These are phyloP conservation scores for Thamnophis elegans DNA, from an alignment of 2,797 vertebrate species.

Conservation along the genomic window DNA sequence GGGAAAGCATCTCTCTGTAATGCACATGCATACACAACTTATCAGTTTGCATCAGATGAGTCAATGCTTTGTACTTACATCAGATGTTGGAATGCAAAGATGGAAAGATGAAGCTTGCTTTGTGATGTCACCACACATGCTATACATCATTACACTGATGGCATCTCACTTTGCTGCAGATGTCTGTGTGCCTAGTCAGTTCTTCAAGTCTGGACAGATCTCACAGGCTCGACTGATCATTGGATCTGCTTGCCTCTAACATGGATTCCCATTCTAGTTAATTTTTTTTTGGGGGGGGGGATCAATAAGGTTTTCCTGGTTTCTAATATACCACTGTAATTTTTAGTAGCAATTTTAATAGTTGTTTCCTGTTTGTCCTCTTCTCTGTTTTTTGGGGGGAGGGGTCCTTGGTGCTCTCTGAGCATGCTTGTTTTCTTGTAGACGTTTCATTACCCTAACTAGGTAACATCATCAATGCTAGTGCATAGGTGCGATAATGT, in stretches of 20 bases:
- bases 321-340: neutral
- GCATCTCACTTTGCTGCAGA: neutral
- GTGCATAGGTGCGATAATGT: too few species aligned
- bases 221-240: too few species aligned
- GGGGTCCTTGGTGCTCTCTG: too few species aligned
- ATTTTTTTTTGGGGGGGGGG: too few species aligned
- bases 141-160: neutral
- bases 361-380: neutral
- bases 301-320: neutral
- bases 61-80: neutral
- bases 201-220: neutral
- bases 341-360: neutral
- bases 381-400: neutral
- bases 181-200: neutral
- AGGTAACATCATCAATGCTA: neutral
- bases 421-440: neutral
- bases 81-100: neutral
- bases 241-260: too few species aligned
- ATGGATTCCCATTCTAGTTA: neutral
- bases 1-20: neutral
- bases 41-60: neutral
- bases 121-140: neutral
- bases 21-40: neutral
- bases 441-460: neutral
- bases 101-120: neutral